Evolutionary conservation across 2,113 vertebrate genomes (phyloP).

Genomic region (Crocuta crocuta): DNA sequence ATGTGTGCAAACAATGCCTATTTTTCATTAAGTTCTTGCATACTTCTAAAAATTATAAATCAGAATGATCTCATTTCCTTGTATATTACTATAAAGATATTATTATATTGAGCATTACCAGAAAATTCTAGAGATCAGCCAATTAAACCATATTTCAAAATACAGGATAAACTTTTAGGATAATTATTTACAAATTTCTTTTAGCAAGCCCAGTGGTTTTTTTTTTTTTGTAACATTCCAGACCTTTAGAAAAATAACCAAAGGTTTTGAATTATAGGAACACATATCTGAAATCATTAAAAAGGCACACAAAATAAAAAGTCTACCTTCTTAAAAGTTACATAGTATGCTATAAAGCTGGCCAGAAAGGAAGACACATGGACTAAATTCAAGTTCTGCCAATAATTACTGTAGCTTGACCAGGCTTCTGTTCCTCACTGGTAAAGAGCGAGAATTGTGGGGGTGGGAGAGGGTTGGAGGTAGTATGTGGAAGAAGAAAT

Average conservation of each 20-base stretch:
- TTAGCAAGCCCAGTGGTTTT: not conserved
- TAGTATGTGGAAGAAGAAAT: not conserved
- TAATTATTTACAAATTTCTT: conserved; percentile 35
- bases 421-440: not conserved
- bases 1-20: conserved; percentile 50
- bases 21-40: conserved; percentile 36
- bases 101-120: not conserved
- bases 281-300: conserved; percentile 12
- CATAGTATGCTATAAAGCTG: not conserved
- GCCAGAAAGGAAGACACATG: not conserved
- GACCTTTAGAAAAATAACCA: conserved; percentile 9
- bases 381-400: not conserved
- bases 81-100: not conserved
- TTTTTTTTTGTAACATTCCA: not conserved
- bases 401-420: not conserved
- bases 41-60: conserved; percentile 42
- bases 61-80: not conserved
- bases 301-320: not conserved
- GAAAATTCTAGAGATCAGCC: conserved; percentile 17
- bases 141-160: conserved; percentile 11
- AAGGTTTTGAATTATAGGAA: conserved; percentile 40
- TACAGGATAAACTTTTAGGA: not conserved
- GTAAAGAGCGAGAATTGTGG: not conserved
- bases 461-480: accelerated
- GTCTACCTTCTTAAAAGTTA: not conserved